Evolutionary conservation across 2,113 vertebrate species (phyloP), one percentile per base, ranked within the genome.

Genomic region (Phasianus colchicus): DNA sequence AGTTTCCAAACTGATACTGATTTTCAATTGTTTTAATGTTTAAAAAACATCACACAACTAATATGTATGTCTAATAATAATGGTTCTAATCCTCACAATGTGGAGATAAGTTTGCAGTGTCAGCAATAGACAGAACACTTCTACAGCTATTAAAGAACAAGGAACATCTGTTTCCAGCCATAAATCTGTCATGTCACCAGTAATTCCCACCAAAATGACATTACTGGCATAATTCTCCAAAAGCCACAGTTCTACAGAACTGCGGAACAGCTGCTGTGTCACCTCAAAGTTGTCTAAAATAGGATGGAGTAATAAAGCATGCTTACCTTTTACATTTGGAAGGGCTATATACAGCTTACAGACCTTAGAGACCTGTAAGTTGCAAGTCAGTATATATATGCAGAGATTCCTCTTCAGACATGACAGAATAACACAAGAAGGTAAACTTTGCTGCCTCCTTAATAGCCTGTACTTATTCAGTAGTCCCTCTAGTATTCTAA

Each of bases 141-240:
- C 75, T 84, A 67, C 18, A 95, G 71, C 42, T 96, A 54, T 97
- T 86, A 89, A 69, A 42, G 52, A 97, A 73, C 24, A 76, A 87
- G 43, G 32, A 94, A 95, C 95, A 96, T 97, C 83, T 97, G 97
- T 93, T 97, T 66, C 90, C 10, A 45, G 21, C 83, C 85, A 73
- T 97, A 96, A 97, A 96, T 97, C 88, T 86, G 63, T 91, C 71
- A 63, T 57, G 78, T 87, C 90, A 97, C 58, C 71, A 82, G 86
- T 76, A 97, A 95, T 93, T 90, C 57, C 76, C 45, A 91, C 83
- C 89, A 92, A 88, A 88, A 96, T 65, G 74, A 88, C n/a, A 86
- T 86, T 89, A 88, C n/a, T 79, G 87, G 54, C 50, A 79, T 63
- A 85, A 86, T 96, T 92, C 32, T 88, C 32, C 55, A 91, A 89